Percentiles rank a stretch among this genome's conserved stretches.
phyloP scores from a whole-genome alignment of 2,797 vertebrate genomes.

The Amblyraja radiata region DNA sequence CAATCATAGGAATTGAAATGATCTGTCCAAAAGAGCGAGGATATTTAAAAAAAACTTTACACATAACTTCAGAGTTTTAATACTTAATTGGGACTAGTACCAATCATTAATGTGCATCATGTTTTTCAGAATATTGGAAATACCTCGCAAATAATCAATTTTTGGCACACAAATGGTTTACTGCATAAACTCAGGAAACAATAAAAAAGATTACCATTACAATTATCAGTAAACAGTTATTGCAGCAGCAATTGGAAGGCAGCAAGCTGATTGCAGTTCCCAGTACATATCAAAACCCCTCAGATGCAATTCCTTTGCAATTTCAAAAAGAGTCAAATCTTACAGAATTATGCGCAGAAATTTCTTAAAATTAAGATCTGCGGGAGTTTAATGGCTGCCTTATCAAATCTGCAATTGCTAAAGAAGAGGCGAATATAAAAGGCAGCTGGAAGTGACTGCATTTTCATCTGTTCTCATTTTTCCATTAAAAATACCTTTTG shows the following conservation, averaged over 20 bases:
- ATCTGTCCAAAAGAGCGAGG: not conserved
- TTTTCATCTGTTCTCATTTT: slow-evolving; percentile 75
- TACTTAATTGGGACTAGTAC: not conserved
- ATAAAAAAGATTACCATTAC: slow-evolving; percentile 12
- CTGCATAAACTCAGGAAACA: slow-evolving; percentile 13
- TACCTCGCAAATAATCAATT: slow-evolving; percentile 7
- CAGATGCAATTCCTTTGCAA: slow-evolving; percentile 25
- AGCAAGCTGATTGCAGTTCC: not conserved
- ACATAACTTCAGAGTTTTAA: slow-evolving; percentile 5
- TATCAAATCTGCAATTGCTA: slow-evolving; percentile 52
- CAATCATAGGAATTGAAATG: not conserved
- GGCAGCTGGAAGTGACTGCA: slow-evolving; percentile 69
- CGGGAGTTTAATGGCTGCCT: slow-evolving; percentile 32
- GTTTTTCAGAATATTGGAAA: not conserved
- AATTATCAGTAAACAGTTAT: slow-evolving; percentile 34
- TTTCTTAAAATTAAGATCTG: slow-evolving; percentile 35
- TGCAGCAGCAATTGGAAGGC: slow-evolving; percentile 18
- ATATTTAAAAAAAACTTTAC: not conserved
- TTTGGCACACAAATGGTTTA: not conserved
- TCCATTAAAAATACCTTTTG: slow-evolving; percentile 92
- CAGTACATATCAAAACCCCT: slow-evolving; percentile 13
- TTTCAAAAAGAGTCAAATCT: slow-evolving; percentile 25
- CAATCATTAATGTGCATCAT: not conserved
- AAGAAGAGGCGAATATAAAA: slow-evolving; percentile 65
- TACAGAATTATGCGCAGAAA: slow-evolving; percentile 29